Evolutionary conservation across 2,113 vertebrate species (phyloP).

Genomic region (Syngnathus floridae): DNA sequence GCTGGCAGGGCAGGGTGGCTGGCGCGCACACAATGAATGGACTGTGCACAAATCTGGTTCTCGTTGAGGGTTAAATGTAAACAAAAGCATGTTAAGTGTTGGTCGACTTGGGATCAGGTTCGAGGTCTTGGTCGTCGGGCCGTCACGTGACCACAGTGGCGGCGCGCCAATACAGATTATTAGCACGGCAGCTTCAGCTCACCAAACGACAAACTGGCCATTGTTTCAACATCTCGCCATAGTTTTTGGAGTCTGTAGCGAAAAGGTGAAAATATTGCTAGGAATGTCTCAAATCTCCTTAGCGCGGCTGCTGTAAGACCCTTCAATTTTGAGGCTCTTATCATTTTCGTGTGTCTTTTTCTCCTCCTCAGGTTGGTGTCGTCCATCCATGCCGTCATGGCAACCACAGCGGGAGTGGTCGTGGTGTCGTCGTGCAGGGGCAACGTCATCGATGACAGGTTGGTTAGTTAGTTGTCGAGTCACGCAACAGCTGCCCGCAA

Average conservation of each 20-base stretch:
- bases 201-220: slow-evolving; percentile 11
- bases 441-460: slow-evolving; percentile 83
- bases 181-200: slow-evolving; percentile 32
- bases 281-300: background rate
- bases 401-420: slow-evolving; percentile 76
- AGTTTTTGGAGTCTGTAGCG: too few relatives aligned
- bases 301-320: background rate
- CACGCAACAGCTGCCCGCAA: background rate
- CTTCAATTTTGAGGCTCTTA: background rate
- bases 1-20: slow-evolving; percentile 29
- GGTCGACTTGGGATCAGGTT: slow-evolving; percentile 19
- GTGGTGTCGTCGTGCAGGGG: slow-evolving; percentile 75
- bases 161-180: slow-evolving; percentile 23
- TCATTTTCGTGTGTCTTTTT: background rate
- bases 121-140: slow-evolving; percentile 20
- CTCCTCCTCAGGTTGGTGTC: slow-evolving; percentile 81
- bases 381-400: slow-evolving; percentile 85
- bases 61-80: slow-evolving; percentile 30
- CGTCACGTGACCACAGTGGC: slow-evolving; percentile 49
- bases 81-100: slow-evolving; percentile 5
- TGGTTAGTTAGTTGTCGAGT: slow-evolving; percentile 31
- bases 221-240: slow-evolving; percentile 22
- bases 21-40: slow-evolving; percentile 60
- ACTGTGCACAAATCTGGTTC: slow-evolving; percentile 66
- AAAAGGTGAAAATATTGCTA: too few relatives aligned